A percentile compares a stretch with the other conserved stretches of the same genome.
Evolutionary conservation across 1,140 invertebrate genomes (phyloP).

Genomic region (Stratiolaelaps scimitus): DNA sequence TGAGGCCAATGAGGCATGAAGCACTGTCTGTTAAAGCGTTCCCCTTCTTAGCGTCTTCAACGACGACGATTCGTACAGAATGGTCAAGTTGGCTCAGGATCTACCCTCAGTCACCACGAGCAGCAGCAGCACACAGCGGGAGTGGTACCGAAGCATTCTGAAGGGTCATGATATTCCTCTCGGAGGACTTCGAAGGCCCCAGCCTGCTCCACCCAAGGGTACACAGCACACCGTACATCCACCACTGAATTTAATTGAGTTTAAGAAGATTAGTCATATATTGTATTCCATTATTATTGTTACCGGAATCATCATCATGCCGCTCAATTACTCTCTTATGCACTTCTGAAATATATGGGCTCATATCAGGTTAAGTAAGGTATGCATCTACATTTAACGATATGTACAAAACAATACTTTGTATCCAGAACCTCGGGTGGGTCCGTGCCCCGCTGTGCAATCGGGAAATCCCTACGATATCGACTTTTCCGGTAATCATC

Average conservation of each 20-base stretch:
- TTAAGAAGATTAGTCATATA: too few species aligned
- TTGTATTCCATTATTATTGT: too few species aligned
- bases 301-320: too few species aligned
- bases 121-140: conserved; percentile 58
- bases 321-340: too few species aligned
- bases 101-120: conserved; percentile 45
- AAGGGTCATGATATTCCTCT: conserved; percentile 79
- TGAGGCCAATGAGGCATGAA: too few species aligned
- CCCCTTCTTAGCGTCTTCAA: conserved; percentile 55
- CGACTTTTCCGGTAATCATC: too few species aligned
- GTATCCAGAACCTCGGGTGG: neutral
- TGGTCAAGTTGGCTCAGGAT: conserved; percentile 55
- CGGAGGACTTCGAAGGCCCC: conserved; percentile 67
- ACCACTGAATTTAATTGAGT: too few species aligned
- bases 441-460: conserved; percentile 11
- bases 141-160: conserved; percentile 70
- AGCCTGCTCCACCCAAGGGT: conserved; percentile 74
- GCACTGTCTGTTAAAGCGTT: conserved; percentile 1
- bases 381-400: too few species aligned
- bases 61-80: conserved; percentile 78
- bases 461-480: too few species aligned
- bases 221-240: conserved; percentile 40
- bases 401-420: too few species aligned
- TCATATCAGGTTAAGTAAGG: too few species aligned
- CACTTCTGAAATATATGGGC: too few species aligned